A percentile compares a stretch with the other conserved stretches of the same genome.
Conservation (phyloP, 2,797 vertebrate genomes). For the Pampus argenteus region DNA sequence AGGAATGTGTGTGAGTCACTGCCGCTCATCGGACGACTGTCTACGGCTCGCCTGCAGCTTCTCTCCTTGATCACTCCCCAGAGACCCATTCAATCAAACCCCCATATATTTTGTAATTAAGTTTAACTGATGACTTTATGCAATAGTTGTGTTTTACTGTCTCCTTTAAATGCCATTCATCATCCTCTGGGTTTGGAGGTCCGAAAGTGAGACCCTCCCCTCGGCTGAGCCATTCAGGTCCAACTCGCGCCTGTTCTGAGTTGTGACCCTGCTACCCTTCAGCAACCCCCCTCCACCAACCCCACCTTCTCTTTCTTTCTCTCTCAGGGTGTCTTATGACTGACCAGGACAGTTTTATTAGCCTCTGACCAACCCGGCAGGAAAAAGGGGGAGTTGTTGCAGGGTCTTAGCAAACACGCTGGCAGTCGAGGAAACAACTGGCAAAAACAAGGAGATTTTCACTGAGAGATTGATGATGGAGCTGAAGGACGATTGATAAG, state of each 20-base stretch:
- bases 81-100: slow-evolving; percentile 81
- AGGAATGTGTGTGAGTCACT: slow-evolving; percentile 80
- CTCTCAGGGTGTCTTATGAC: slow-evolving; percentile 76
- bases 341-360: slow-evolving; percentile 84
- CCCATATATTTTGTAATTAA: slow-evolving; percentile 83
- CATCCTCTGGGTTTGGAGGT: slow-evolving; percentile 66
- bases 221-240: slow-evolving; percentile 57
- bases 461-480: slow-evolving; percentile 78
- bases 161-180: slow-evolving; percentile 80
- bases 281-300: slow-evolving; percentile 16
- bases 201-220: slow-evolving; percentile 49
- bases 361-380: slow-evolving; percentile 74
- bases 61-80: slow-evolving; percentile 77
- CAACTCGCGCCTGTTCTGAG: slow-evolving; percentile 48
- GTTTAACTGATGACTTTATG: slow-evolving; percentile 81
- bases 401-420: slow-evolving; percentile 74
- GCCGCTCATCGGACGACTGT: slow-evolving; percentile 71
- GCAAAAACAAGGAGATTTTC: slow-evolving; percentile 74
- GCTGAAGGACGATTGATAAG: slow-evolving; percentile 83
- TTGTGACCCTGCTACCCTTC: slow-evolving; percentile 46
- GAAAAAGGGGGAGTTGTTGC: slow-evolving; percentile 75
- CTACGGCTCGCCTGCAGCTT: slow-evolving; percentile 75
- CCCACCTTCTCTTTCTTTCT: slow-evolving; percentile 41
- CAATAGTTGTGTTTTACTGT: slow-evolving; percentile 82
- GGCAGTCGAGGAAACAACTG: slow-evolving; percentile 81